Evolutionary conservation across 2,888 invertebrate species (phyloP), one percentile per base, ranked within the genome.

Genomic region (Mylabris sibirica): DNA sequence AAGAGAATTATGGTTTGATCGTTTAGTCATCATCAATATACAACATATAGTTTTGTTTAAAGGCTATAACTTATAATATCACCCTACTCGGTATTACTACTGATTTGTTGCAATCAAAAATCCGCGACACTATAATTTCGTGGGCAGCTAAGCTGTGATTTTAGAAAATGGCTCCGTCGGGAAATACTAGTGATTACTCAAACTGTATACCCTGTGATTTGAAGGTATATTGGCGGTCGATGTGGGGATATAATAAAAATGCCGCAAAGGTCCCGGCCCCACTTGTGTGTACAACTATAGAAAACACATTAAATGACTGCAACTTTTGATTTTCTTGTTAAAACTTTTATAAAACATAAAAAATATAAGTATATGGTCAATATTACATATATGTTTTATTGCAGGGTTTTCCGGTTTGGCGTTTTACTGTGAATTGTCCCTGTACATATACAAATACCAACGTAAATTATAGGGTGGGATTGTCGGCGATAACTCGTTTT

Each of bases 171-270:
- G 83, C 81, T 79, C 85, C 82, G 74, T 71, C 65, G 84, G 83
- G 84, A 84, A 84, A 84, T 82, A 78, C 78, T 78, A 78, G 81
- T 81, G 79, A 81, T 82, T 82, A 81, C 80, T 77, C 73, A 80
- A 80, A n/a, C n/a, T 59, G 79, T 79, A 81, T 77, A 81, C 80
- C 80, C 80, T 84, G 84, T 86, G 86, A 86, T 86, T 86, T 85
- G 83, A 80, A 84, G 9, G 49, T 49, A 49, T 85, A 85, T 85
- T 85, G 84, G 82, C 81, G 83, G 83, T 84, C 84, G 82, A 84
- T 85, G 84, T 82, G 83, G 81, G 83, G 80, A 84, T 85, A 83
- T 85, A 86, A 84, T 85, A 85, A 86, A 86, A 79, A 74, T 72
- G 74, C 77, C 73, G 76, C 77, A 76, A 73, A 77, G 76, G 76